Conservation (phyloP, 2,113 vertebrate genomes). For the Penelope pileata region DNA sequence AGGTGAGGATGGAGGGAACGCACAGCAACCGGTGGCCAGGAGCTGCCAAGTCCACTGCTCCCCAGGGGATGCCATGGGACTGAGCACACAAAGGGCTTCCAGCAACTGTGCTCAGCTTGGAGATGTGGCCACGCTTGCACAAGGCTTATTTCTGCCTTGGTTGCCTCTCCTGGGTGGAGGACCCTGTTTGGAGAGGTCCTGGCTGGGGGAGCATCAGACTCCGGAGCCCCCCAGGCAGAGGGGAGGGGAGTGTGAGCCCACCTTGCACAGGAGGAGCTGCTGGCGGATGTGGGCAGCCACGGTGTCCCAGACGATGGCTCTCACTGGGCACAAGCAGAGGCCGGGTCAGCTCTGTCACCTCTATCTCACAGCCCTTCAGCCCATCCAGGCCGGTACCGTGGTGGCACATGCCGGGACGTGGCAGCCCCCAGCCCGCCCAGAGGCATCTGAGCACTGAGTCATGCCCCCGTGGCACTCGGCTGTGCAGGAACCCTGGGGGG, state of each 20-base stretch:
- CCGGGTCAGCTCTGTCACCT: accelerated
- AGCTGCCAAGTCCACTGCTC: neutral
- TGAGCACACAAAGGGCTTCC: neutral
- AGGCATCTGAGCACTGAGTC: neutral
- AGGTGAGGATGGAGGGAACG: neutral
- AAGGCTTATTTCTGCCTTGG: neutral
- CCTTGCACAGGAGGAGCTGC: neutral
- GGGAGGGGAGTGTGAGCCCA: neutral
- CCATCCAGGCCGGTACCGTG: too few relatives aligned
- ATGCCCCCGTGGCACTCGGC: neutral
- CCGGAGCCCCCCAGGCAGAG: too few relatives aligned
- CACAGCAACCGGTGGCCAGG: neutral
- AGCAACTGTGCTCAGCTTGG: neutral
- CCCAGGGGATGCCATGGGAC: neutral
- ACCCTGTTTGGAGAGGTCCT: neutral
- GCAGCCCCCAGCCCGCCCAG: too few relatives aligned
- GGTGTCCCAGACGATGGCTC: neutral
- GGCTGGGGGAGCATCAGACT: neutral
- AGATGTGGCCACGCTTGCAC: neutral
- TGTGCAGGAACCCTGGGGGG: neutral
- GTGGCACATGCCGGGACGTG: neutral
- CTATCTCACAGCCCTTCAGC: neutral
- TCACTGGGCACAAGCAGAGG: neutral
- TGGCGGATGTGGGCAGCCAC: neutral
- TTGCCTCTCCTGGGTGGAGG: neutral